Conservation (phyloP, 2,888 invertebrate genomes). For the Autographa pulchrina region DNA sequence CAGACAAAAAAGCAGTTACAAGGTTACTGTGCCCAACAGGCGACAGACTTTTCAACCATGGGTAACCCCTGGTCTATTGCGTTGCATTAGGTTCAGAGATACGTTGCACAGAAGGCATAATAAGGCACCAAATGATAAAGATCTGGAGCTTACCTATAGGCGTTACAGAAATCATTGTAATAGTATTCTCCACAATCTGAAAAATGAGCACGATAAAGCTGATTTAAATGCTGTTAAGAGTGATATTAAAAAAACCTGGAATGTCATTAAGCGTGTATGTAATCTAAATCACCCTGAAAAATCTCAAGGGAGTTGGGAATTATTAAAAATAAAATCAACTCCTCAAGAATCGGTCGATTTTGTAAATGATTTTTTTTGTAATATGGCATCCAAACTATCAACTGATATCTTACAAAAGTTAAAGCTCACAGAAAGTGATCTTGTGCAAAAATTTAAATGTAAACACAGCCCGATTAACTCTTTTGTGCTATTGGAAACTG, state of each 20-base stretch:
- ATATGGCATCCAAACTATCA: constrained; percentile 9
- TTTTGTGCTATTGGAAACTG: constrained; percentile 17
- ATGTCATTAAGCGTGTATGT: constrained; percentile 24
- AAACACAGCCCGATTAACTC: constrained; percentile 10
- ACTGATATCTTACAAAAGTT: constrained; percentile 9
- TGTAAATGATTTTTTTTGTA: constrained; percentile 15
- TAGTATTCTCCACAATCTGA: constrained; percentile 12
- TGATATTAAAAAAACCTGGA: constrained; percentile 28
- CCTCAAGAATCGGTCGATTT: constrained; percentile 16
- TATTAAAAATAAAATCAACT: constrained; percentile 12
- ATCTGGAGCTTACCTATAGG: constrained; percentile 12
- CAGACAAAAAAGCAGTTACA: background rate
- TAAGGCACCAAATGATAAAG: constrained; percentile 19
- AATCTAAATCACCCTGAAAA: constrained; percentile 10
- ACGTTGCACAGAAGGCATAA: constrained; percentile 10
- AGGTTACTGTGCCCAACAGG: constrained; percentile 7
- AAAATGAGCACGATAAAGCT: constrained; percentile 12
- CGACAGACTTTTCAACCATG: constrained; percentile 12
- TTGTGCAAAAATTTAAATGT: constrained; percentile 9
- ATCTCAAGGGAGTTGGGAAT: background rate
- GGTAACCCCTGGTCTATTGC: constrained; percentile 22
- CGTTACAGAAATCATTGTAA: constrained; percentile 27
- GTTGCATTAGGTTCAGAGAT: constrained; percentile 35
- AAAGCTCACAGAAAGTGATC: constrained; percentile 18
- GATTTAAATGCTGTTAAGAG: constrained; percentile 8